Evolutionary conservation across 2,797 vertebrate species (phyloP), one percentile per base, ranked within the genome.

Genomic region (Rhinophrynus dorsalis): DNA sequence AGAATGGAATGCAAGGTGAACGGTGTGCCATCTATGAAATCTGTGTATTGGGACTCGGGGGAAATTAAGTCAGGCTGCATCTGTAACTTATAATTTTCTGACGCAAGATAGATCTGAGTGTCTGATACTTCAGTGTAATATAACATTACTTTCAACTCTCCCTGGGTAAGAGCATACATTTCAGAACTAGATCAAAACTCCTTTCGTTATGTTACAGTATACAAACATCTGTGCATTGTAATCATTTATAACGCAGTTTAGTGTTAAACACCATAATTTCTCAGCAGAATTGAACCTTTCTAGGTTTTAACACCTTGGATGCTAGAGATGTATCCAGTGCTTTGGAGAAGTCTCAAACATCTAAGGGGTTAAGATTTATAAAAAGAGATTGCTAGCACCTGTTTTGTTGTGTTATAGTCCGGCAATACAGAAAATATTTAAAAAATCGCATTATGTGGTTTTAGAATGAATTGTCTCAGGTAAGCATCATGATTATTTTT

Each of bases 31-130:
- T 30, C 30, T 20, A 42, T 23, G 38, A 59, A 68, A 59, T 58
- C 65, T 59, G 15, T 68, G 17, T 50, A 12, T 7, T 9, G 29
- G 18, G 7, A 27, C 55, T 51, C 66, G 21, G 5, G 66, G 66
- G 55, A 68, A 68, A 68, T 68, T 68, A 59, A 59, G 55, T 33
- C 44, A 59, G 55, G 11, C 32, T 50, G 30, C 17, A 68, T 58
- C 44, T 68, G 66, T 24, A 51, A 40, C 27, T 47, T 59, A 3
- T 38, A 59, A 59, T 59, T 35, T 15, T 15, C 18, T 59, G 66
- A 59, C 32, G 33, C 44, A 59, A 37, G 44, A 17, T 26, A 7
- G 54, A 37, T 13, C 17, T 57, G 54, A 29, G 33, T 37, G 48
- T 58, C 21, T 35, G 44, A 58, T 30, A n/a, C 65, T 47, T 68